These are phyloP conservation scores for Chaetophractus vellerosus DNA, from an alignment of 2,797 vertebrate species.

Conservation along the genomic window DNA sequence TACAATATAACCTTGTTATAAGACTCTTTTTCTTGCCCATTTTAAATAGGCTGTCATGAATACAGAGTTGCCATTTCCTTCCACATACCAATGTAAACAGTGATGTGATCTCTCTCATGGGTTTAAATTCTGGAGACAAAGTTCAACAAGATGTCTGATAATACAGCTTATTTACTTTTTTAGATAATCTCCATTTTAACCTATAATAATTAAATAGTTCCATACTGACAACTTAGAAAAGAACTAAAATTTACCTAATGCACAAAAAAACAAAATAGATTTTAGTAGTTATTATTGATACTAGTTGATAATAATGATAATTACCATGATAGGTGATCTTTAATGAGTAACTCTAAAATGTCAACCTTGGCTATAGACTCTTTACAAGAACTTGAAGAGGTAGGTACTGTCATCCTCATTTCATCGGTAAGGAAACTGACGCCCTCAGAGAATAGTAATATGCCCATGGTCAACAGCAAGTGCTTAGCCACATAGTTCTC, in stretches of 20 bases:
- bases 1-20: slow-evolving; percentile 83
- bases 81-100: slow-evolving; percentile 68
- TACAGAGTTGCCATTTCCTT: slow-evolving; percentile 72
- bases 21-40: slow-evolving; percentile 75
- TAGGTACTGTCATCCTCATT: not conserved
- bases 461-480: not conserved
- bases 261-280: not conserved
- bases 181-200: slow-evolving; percentile 46
- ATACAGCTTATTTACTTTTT: not conserved
- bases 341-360: not conserved
- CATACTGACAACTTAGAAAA: slow-evolving; percentile 48
- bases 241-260: slow-evolving; percentile 22
- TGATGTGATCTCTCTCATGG: not conserved
- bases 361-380: not conserved
- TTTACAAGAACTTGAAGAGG: not conserved
- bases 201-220: not conserved
- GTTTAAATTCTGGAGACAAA: slow-evolving; percentile 54
- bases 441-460: not conserved
- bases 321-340: not conserved
- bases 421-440: not conserved
- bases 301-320: not conserved
- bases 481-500: not conserved
- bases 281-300: not conserved
- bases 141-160: slow-evolving; percentile 34
- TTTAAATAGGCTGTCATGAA: slow-evolving; percentile 83